Evolutionary conservation across 2,888 invertebrate species (phyloP), one percentile per base, ranked within the genome.

Genomic region (Microctonus hyperodae): DNA sequence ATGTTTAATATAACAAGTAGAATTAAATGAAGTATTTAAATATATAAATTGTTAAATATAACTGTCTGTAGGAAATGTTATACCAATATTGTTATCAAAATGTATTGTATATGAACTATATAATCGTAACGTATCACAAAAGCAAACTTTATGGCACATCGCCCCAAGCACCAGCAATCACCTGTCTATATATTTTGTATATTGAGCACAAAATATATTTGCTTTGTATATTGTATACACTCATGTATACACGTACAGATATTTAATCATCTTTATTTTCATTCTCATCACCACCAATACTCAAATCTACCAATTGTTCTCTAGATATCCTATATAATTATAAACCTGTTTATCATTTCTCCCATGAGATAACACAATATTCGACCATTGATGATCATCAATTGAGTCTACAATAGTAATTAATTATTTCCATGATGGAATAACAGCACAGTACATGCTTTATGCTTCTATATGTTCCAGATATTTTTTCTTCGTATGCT

Each of bases 131-230:
- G 11, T 13, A 37, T 37, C 37, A 37, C 37, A 37, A 37, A 37
- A n/a, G n/a, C 13, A 37, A 37, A 13, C n/a, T 6, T 2, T 37
- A 37, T 37, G 37, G 37, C n/a, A n/a, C n/a, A 37, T 37, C 70
- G 76, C 78, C 71, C 64, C 72, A 64, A 69, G 81, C 78, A 78
- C 81, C 81, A 82, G 81, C 83, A 82, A 77, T 82, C 82, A 82
- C 79, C 81, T 81, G 82, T 82, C 81, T 74, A 76, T 77, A 44
- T 22, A 60, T 51, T 31, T 50, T 60, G 50, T 63, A 59, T 65
- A 69, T 69, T 61, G 22, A 28, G 53, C 53, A 16, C 25, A 37
- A 37, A 37, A 37, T 37, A 37, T n/a, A 6, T 37, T 3, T n/a
- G n/a, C 2, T n/a, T 13, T 3, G 11, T 13, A 3, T 37, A 37